Conservation (phyloP, 2,888 invertebrate genomes). For the Escarpia spicata region DNA sequence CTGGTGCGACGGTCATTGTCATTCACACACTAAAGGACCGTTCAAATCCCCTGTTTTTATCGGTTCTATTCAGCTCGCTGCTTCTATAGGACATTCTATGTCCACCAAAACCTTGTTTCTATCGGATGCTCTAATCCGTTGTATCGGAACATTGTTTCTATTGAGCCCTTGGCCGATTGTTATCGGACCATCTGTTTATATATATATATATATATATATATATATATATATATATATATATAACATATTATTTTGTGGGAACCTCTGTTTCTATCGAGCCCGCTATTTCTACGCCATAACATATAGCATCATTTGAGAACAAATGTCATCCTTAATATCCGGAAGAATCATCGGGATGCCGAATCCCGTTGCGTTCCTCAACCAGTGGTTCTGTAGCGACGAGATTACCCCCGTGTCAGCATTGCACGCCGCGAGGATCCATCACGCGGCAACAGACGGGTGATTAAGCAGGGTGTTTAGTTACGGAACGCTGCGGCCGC, state of each 20-base stretch:
- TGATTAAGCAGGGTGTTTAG: conserved; percentile 13
- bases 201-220: no score
- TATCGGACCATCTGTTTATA: no score
- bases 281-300: neutral
- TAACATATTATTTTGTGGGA: no score
- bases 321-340: no score
- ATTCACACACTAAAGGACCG: neutral
- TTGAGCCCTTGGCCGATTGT: no score
- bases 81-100: neutral
- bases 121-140: neutral
- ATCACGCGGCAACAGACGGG: neutral
- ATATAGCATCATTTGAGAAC: no score
- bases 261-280: neutral
- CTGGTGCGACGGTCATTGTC: neutral
- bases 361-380: neutral
- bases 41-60: neutral
- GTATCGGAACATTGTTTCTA: no score
- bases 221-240: no score
- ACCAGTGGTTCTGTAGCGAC: neutral
- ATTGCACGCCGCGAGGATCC: neutral
- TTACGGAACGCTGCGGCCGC: neutral
- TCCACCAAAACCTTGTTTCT: neutral
- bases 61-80: neutral
- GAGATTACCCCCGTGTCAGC: conserved; percentile 8
- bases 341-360: no score